Evolutionary conservation across 1,140 invertebrate species (phyloP).

Genomic region (Musca vetustissima): DNA sequence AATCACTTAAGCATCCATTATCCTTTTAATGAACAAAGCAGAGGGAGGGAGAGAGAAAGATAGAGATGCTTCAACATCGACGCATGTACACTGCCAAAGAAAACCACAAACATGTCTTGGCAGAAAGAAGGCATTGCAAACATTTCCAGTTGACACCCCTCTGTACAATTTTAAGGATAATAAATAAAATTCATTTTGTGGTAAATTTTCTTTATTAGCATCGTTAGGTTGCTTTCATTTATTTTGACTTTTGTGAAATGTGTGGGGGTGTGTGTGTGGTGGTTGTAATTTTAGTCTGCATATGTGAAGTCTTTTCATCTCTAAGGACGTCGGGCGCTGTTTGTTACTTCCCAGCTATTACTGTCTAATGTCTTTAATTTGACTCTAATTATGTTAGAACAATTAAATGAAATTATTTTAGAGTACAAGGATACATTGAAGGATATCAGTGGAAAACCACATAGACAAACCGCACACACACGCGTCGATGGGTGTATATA

Average conservation of each 20-base stretch:
- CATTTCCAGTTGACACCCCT: conserved; percentile 12
- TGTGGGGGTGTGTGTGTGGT: too few species aligned
- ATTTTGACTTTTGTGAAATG: too few species aligned
- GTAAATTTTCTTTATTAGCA: conserved; percentile 14
- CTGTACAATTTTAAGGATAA: conserved; percentile 5
- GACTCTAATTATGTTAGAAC: conserved; percentile 22
- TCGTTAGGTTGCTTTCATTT: too few species aligned
- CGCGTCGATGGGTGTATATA: too few species aligned
- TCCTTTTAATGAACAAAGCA: conserved; percentile 9
- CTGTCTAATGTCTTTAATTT: conserved; percentile 22
- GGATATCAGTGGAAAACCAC: not conserved
- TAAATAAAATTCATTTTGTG: conserved; percentile 22
- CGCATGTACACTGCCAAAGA: not conserved
- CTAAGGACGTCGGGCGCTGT: too few species aligned
- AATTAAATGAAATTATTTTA: conserved; percentile 18
- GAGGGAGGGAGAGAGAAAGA: not conserved
- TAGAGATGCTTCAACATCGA: not conserved
- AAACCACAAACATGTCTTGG: not conserved
- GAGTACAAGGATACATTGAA: not conserved
- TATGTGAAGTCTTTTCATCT: too few species aligned
- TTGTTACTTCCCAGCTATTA: not conserved
- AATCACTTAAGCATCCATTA: conserved; percentile 21
- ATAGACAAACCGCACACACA: not conserved
- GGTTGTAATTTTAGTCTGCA: too few species aligned
- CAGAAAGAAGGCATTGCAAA: not conserved